Base-by-base conservation (phyloP, 2,888 invertebrate species). In the Andricus quercusramuli region DNA sequence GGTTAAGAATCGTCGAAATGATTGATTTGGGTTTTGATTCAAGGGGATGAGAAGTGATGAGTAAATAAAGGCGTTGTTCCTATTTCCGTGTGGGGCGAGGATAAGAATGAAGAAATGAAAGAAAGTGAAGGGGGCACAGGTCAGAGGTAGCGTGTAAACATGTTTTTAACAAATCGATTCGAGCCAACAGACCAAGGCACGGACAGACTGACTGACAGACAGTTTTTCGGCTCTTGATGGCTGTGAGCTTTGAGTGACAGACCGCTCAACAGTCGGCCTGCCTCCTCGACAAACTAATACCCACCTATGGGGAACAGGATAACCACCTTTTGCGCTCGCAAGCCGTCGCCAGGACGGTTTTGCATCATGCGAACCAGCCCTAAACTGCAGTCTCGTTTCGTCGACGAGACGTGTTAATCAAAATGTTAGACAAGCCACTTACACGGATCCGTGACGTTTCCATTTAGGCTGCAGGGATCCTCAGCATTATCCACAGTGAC, bases 391-490 rank as follows among this genome's bases (percentile, higher is more conserved):
- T 84, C 85, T 86, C 89, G 86, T 87, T 85, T 87, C 83, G 83
- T 85, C 84, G 82, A 85, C 87, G 87, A 89, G 91, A 92, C 92
- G 92, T 92, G 92, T 92, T 92, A 92, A 92, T 92, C 91, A 92
- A 92, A 92, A 92, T 92, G 92, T 92, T 92, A 90, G 91, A 92
- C 92, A 92, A 92, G 92, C 92, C 92, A 91, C 92, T 92, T 92
- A 92, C 92, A 92, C 87, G 90, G 86, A 87, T 86, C 87, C 90
- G 88, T 91, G 92, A 92, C 92, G 92, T 92, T 91, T 90, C 92
- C 91, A 92, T 92, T 92, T 92, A 91, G 88, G 88, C 88, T 80
- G 83, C 78, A 84, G 84, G 81, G 83, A 83, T 82, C 83, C 83
- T 79, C 82, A 80, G 44, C 29, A 70, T 70, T 51, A 70, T 70